Conservation (phyloP, 2,113 vertebrate species). For the Climacteris rufus region DNA sequence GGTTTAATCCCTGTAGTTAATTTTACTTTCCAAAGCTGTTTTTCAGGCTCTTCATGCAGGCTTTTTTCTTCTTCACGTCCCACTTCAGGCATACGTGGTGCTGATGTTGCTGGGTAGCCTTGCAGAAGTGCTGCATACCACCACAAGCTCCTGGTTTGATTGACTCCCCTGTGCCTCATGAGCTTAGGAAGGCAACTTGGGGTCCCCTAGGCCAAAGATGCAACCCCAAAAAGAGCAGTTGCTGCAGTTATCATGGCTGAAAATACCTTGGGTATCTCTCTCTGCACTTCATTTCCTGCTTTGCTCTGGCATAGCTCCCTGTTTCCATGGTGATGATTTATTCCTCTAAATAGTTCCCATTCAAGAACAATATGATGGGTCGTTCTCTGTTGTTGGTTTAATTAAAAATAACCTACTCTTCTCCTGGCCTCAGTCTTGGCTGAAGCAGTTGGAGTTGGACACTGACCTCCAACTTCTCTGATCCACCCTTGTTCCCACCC, state of each 20-base stretch:
- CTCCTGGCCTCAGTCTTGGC: not conserved
- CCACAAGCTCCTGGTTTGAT: not conserved
- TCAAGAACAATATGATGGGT: slow-evolving; percentile 53
- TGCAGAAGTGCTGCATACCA: not conserved
- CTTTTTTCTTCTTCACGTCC: not conserved
- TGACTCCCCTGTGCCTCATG: not conserved
- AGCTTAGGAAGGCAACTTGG: not conserved
- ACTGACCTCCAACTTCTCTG: not conserved
- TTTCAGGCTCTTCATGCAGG: not conserved
- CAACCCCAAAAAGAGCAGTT: not conserved
- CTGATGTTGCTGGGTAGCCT: not conserved
- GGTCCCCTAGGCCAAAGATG: not conserved
- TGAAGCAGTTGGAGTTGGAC: not conserved
- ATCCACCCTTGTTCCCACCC: not conserved
- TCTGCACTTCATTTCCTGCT: slow-evolving; percentile 17
- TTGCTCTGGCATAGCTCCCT: not conserved
- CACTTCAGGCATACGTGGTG: accelerated
- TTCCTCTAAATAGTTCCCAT: slow-evolving; percentile 55
- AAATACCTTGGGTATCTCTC: not conserved
- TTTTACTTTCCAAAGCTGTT: not conserved
- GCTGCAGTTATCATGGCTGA: not conserved
- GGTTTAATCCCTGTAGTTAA: not conserved
- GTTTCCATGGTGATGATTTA: slow-evolving; percentile 59
- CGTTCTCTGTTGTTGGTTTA: slow-evolving; percentile 36
- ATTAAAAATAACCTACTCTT: slow-evolving; percentile 51